Conservation (phyloP, 2,113 vertebrate species). For the Baryphthengus martii region DNA sequence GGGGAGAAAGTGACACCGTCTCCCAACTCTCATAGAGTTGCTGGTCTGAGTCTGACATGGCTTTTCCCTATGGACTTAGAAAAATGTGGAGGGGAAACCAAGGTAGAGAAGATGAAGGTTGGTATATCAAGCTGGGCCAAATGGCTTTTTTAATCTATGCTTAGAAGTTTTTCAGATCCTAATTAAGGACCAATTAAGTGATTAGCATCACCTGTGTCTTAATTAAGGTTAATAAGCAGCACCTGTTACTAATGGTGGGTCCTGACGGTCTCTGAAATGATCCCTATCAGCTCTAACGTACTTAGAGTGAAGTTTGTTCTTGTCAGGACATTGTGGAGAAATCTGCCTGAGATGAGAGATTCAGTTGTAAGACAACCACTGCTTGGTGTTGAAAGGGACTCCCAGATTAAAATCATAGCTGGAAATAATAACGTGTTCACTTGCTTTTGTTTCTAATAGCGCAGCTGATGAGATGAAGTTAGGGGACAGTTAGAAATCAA, state of each 20-base stretch:
- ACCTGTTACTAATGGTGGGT: background rate
- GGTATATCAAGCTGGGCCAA: background rate
- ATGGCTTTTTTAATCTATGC: background rate
- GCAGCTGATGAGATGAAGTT: background rate
- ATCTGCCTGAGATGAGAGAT: background rate
- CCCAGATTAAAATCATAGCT: background rate
- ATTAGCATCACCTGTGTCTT: background rate
- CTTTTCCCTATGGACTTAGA: background rate
- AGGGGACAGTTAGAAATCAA: background rate
- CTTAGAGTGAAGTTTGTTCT: background rate
- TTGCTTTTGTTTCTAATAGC: background rate
- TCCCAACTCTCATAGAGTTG: background rate
- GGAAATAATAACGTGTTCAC: accelerated
- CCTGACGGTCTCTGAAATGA: background rate
- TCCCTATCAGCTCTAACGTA: background rate
- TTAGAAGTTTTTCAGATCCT: background rate
- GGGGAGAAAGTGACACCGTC: background rate
- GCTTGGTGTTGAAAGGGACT: background rate
- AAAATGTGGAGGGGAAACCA: background rate
- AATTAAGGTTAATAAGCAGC: background rate
- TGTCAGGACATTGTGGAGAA: background rate
- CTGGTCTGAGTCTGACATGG: background rate
- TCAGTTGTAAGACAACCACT: background rate
- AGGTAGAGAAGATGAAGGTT: background rate
- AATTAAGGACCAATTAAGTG: background rate